Percentiles rank a stretch among this genome's conserved stretches.
Conservation (phyloP, 1,140 invertebrate genomes). For the Zaprionus gabonicus region DNA sequence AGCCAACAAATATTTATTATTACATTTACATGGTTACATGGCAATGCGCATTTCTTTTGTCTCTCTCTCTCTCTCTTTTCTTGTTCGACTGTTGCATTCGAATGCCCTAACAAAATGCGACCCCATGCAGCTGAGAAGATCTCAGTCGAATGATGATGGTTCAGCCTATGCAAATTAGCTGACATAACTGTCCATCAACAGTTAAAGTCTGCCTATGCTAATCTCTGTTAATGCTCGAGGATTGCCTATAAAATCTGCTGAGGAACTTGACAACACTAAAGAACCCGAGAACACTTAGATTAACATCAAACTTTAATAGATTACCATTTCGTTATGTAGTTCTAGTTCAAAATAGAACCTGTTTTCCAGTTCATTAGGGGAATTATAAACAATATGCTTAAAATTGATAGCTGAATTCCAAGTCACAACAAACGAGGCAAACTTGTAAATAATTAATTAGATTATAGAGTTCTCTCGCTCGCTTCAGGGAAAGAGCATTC, state of each 20-base stretch:
- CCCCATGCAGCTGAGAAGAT: slow-evolving; percentile 19
- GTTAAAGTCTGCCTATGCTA: slow-evolving; percentile 3
- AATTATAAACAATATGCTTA: slow-evolving; percentile 17
- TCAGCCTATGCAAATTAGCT: slow-evolving; percentile 42
- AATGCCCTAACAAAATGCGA: slow-evolving; percentile 31
- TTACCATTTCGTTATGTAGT: slow-evolving; percentile 9
- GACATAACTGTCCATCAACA: slow-evolving; percentile 33
- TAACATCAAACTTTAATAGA: slow-evolving; percentile 11
- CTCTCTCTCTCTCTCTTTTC: neutral
- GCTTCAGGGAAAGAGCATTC: slow-evolving; percentile 11
- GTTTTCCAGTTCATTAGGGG: slow-evolving; percentile 31
- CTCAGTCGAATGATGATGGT: neutral
- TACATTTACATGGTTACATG: slow-evolving; percentile 61
- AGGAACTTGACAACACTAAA: neutral
- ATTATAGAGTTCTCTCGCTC: neutral
- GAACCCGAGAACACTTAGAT: neutral
- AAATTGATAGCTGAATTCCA: slow-evolving; percentile 23
- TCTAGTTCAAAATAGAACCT: slow-evolving; percentile 23
- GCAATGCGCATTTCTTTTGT: slow-evolving; percentile 58
- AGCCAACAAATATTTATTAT: slow-evolving; percentile 81
- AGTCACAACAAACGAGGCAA: slow-evolving; percentile 1
- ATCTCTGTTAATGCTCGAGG: slow-evolving; percentile 30
- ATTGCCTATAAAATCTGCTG: slow-evolving; percentile 1
- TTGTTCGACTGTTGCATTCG: slow-evolving; percentile 28
- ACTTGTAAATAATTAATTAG: slow-evolving; percentile 1